Base-by-base conservation (phyloP, 2,113 vertebrate species). In the Labeo rohita region DNA sequence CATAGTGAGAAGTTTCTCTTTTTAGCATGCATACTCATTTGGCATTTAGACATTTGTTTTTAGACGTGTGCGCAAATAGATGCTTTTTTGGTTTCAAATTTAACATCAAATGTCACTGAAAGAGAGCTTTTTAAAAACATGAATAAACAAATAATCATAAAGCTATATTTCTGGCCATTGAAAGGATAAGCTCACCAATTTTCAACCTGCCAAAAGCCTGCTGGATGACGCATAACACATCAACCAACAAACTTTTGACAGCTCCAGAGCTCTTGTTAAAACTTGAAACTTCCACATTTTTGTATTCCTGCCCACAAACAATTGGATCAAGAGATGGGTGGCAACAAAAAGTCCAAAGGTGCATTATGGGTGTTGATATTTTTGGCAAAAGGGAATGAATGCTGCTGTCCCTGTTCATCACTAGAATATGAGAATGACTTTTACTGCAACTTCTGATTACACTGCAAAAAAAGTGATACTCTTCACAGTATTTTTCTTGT, bases 1-100 rank as follows among this genome's bases (percentile, higher is more conserved):
- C 34, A 45, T 28, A 43, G 65, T 72, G 80, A 83, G 49, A 70
- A 83, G 28, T 83, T 54, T 72, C 79, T 72, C 8, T 83, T 83
- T 83, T 72, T 83, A 83, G 49, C 80, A 23, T 43, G 49, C 23
- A 83, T 72, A 72, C 65, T 21, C 65, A n/a, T 72, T 81, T 81
- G 28, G 10, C 63, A 70, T 52, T 52, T 80, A 63, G 36, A 45
- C 0, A 11, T 80, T 80, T 21, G 15, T 65, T 80, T 47, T 47
- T 65, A 47, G 78, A 80, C 1, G 6, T 43, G 39, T 45, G 39
- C 45, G 49, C 39, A 65, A 65, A 47, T 47, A 18, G 39, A 36
- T 23, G 21, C 45, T 34, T 81, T 47, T 6, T 39, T n/a, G 18
- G 7, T 21, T 43, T 79, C 18, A 45, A 56, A 61, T 45, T 21